A percentile compares a stretch with the other conserved stretches of the same genome.
phyloP scores from a whole-genome alignment of 2,113 vertebrate genomes.

The Leiothrix lutea region DNA sequence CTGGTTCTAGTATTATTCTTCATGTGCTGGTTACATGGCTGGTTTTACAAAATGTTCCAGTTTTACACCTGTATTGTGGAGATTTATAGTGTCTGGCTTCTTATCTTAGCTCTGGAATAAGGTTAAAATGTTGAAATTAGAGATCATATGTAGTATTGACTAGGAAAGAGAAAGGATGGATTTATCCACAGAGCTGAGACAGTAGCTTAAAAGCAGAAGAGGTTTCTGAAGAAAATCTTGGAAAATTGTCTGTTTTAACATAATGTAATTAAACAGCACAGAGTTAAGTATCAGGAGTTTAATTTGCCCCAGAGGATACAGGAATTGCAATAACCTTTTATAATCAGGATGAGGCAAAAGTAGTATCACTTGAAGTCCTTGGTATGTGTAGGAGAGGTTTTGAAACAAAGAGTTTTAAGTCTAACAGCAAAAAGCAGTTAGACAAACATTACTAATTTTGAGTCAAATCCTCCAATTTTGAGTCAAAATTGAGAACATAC shows the following conservation, averaged over 20 bases:
- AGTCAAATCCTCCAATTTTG: neutral
- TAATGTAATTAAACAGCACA: neutral
- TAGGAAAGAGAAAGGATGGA: neutral
- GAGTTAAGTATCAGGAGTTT: neutral
- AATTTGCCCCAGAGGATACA: neutral
- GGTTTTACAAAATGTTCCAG: neutral
- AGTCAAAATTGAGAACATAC: neutral
- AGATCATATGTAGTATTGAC: neutral
- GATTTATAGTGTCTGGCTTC: neutral
- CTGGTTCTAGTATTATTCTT: neutral
- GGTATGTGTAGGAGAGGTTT: neutral
- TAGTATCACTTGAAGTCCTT: neutral
- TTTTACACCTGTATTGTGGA: neutral
- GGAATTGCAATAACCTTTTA: neutral
- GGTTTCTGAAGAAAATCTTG: neutral
- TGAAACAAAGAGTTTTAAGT: neutral
- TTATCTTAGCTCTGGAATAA: neutral
- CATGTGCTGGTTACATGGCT: neutral
- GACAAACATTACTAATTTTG: neutral
- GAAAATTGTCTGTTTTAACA: neutral
- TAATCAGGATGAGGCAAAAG: fast-evolving
- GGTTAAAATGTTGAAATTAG: neutral
- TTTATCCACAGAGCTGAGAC: neutral
- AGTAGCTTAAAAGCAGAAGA: neutral
- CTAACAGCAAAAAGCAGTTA: neutral